Percentiles rank a stretch among this genome's conserved stretches.
Conservation (phyloP, 2,797 vertebrate species). For the Dendrocincla tyrannina region DNA sequence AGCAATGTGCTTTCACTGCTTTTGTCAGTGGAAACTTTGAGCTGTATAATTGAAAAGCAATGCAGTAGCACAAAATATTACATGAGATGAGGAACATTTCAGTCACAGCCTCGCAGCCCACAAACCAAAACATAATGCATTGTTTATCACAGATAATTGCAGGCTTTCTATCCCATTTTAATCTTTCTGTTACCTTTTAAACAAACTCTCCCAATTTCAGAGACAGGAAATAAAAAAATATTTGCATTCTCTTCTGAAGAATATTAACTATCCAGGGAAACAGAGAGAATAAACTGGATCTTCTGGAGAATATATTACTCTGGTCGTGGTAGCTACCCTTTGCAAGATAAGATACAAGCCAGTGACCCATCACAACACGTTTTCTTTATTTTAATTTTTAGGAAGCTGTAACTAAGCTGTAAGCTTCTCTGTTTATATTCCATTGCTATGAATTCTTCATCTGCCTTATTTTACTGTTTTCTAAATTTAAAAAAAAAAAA, state of each 20-base stretch:
- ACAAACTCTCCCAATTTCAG: conserved; percentile 55
- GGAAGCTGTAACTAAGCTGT: conserved; percentile 21
- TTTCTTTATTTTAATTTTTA: conserved; percentile 16
- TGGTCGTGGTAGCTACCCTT: neutral
- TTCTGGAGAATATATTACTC: neutral
- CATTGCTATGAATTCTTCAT: neutral
- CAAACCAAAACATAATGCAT: conserved; percentile 51
- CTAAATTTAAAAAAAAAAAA: neutral
- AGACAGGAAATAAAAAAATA: conserved; percentile 59
- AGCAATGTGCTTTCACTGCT: conserved; percentile 56
- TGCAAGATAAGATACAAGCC: conserved; percentile 12
- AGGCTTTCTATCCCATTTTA: conserved; percentile 60
- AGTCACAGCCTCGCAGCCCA: conserved; percentile 34
- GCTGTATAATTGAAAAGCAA: conserved; percentile 75
- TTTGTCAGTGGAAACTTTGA: conserved; percentile 67
- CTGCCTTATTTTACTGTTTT: neutral
- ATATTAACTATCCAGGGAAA: conserved; percentile 47
- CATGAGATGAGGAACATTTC: conserved; percentile 40
- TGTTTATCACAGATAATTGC: conserved; percentile 75
- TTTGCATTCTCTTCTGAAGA: conserved; percentile 54
- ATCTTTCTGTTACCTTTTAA: conserved; percentile 67
- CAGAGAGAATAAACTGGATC: conserved; percentile 17
- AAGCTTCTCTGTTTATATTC: neutral
- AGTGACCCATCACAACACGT: neutral
- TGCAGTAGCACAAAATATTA: conserved; percentile 63